Evolutionary conservation across 2,113 vertebrate species (phyloP).

Genomic region (Halichoeres trimaculatus): DNA sequence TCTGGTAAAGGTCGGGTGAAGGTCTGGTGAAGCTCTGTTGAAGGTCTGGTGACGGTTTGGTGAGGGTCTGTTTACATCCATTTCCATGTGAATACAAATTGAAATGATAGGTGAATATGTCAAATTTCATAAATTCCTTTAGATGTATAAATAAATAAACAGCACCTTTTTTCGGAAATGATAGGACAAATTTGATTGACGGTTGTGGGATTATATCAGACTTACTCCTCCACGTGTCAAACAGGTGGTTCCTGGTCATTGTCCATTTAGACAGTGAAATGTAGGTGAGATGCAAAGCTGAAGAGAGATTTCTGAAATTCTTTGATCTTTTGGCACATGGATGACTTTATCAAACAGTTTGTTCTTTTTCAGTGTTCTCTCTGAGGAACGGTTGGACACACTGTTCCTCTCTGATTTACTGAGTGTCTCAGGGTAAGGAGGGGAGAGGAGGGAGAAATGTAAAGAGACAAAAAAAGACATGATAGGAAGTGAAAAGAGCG

Average conservation of each 20-base stretch:
- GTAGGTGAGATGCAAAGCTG: not conserved
- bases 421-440: slow-evolving; percentile 5
- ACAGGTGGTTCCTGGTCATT: not conserved
- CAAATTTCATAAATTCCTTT: too few species aligned
- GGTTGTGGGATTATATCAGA: not conserved
- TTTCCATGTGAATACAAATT: too few species aligned
- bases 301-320: not conserved
- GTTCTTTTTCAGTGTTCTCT: slow-evolving; percentile 34
- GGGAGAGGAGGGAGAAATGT: slow-evolving; percentile 20
- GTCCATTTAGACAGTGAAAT: slow-evolving; percentile 21
- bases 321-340: slow-evolving; percentile 15
- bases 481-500: slow-evolving; percentile 62
- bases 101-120: too few species aligned
- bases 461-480: slow-evolving; percentile 18
- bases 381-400: slow-evolving; percentile 39
- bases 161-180: not conserved
- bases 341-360: slow-evolving; percentile 39
- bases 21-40: too few species aligned
- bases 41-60: too few species aligned
- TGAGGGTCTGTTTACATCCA: too few species aligned
- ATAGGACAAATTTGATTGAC: not conserved
- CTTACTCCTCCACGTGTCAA: not conserved
- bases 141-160: not conserved
- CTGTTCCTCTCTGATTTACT: slow-evolving; percentile 29
- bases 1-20: too few species aligned